These are phyloP conservation scores for Merodon equestris DNA, from an alignment of 2,888 invertebrate genomes.

Conservation along the genomic window DNA sequence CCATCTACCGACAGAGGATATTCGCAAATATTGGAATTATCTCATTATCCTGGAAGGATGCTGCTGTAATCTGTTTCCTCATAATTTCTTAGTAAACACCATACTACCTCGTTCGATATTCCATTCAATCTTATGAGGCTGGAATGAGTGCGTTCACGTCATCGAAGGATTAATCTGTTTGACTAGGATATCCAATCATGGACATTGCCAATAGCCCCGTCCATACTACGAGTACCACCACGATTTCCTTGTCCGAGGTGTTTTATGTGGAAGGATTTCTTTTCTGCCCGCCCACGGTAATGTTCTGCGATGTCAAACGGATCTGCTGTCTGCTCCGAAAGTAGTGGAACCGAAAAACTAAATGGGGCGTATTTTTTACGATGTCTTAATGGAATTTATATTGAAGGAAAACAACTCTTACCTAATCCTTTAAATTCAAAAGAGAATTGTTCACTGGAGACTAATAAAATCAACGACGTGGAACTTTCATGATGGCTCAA, in stretches of 20 bases:
- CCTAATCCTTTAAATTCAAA: constrained; percentile 78
- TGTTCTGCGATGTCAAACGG: constrained; percentile 4
- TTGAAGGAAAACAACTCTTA: constrained; percentile 77
- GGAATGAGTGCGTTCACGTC: constrained; percentile 43
- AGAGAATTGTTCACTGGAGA: constrained; percentile 78
- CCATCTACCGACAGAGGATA: constrained; percentile 19
- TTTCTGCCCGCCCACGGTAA: too few species aligned
- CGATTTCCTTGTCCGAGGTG: background rate
- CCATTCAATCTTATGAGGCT: background rate
- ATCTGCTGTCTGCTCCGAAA: constrained; percentile 23
- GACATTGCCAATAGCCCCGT: constrained; percentile 32
- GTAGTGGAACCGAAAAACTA: constrained; percentile 69
- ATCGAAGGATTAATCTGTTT: constrained; percentile 56
- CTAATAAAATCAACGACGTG: constrained; percentile 79
- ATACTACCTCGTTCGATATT: constrained; percentile 41
- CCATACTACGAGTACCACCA: constrained; percentile 24
- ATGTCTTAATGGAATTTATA: constrained; percentile 76
- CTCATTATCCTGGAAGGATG: constrained; percentile 63
- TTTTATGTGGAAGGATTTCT: background rate
- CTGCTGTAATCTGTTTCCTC: constrained; percentile 65
- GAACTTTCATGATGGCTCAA: constrained; percentile 74
- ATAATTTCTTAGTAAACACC: constrained; percentile 64
- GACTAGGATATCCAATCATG: constrained; percentile 57
- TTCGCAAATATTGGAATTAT: constrained; percentile 63
- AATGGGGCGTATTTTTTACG: constrained; percentile 74